Conservation (phyloP, 2,797 vertebrate genomes). For the Ptychadena robeensis region DNA sequence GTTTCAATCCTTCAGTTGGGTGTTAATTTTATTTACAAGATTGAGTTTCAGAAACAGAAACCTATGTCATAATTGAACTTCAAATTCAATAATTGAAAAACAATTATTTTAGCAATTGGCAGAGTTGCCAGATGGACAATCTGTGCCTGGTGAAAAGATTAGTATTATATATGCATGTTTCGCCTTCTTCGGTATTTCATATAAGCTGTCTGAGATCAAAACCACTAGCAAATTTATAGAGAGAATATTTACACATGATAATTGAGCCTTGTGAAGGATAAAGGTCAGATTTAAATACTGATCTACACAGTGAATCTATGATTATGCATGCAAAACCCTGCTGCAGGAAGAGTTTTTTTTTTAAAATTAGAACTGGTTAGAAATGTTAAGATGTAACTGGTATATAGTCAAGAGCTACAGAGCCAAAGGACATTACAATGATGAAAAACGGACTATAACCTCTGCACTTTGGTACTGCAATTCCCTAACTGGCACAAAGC, state of each 20-base stretch:
- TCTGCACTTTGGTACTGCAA: neutral
- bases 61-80: too few relatives aligned
- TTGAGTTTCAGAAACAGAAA: too few relatives aligned
- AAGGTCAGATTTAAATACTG: conserved; percentile 56
- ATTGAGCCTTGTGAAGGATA: conserved; percentile 25
- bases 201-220: conserved; percentile 9
- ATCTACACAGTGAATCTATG: conserved; percentile 41
- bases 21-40: too few relatives aligned
- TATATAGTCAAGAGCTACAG: conserved; percentile 5
- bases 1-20: too few relatives aligned
- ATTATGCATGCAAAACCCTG: conserved; percentile 38
- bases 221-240: conserved; percentile 14
- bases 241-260: conserved; percentile 42
- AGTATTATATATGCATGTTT: conserved; percentile 7
- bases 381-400: conserved; percentile 43
- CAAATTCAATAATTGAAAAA: neutral
- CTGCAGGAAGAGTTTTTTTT: conserved; percentile 30
- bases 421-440: neutral
- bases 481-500: neutral
- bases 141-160: neutral
- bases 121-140: neutral
- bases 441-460: conserved; percentile 3
- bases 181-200: neutral
- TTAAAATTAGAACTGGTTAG: conserved; percentile 40
- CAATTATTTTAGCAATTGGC: neutral